Evolutionary conservation across 2,888 invertebrate genomes (phyloP).

Genomic region (Dorcus parallelipipedus): DNA sequence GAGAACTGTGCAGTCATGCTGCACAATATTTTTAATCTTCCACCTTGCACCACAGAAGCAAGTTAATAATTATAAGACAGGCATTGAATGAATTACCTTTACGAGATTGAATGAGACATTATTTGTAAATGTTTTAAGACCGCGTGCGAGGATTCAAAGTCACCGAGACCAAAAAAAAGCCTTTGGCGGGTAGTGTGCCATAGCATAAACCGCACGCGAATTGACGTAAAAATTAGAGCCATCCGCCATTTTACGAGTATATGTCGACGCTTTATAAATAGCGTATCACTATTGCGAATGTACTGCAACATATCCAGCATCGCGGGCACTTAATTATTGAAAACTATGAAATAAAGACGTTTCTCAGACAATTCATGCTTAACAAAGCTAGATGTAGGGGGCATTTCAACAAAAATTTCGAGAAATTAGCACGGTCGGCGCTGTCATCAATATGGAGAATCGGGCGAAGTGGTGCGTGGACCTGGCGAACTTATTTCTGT

Average conservation of each 20-base stretch:
- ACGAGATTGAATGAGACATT: too few relatives aligned
- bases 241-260: slow-evolving; percentile 37
- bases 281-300: slow-evolving; percentile 17
- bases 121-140: too few relatives aligned
- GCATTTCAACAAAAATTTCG: slow-evolving; percentile 65
- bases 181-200: neutral
- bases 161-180: neutral
- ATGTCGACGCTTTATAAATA: slow-evolving; percentile 31
- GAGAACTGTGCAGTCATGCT: slow-evolving; percentile 45
- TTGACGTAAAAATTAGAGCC: slow-evolving; percentile 18
- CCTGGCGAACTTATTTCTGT: slow-evolving; percentile 14
- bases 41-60: too few relatives aligned
- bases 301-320: slow-evolving; percentile 6
- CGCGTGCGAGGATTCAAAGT: too few relatives aligned
- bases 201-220: slow-evolving; percentile 7
- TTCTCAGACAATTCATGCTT: slow-evolving; percentile 51
- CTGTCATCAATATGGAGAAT: slow-evolving; percentile 62
- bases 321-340: slow-evolving; percentile 6
- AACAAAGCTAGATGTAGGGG: slow-evolving; percentile 53
- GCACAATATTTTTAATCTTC: slow-evolving; percentile 13
- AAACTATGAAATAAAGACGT: slow-evolving; percentile 28
- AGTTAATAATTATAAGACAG: too few relatives aligned
- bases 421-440: slow-evolving; percentile 67
- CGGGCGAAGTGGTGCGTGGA: slow-evolving; percentile 33
- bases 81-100: too few relatives aligned